phyloP scores from a whole-genome alignment of 92 coral and sea anemone genomes.

The Phenganax subtilis region DNA sequence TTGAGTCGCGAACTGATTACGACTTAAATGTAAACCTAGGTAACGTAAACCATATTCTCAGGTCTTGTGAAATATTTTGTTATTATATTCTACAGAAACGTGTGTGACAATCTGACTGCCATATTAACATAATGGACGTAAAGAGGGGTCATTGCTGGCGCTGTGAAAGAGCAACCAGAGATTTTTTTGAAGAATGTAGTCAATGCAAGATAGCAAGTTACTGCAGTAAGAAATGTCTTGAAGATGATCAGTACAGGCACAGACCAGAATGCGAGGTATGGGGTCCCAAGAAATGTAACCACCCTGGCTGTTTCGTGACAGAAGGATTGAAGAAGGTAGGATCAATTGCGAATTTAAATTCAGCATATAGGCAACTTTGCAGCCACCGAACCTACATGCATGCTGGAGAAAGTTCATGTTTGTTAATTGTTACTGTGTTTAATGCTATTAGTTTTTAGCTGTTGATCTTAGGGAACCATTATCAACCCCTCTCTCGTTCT shows the following conservation, averaged over 20 bases:
- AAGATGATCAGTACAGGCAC: constrained; percentile 1
- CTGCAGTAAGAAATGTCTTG: constrained; percentile 6
- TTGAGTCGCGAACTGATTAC: too few relatives aligned
- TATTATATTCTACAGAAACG: constrained; percentile 6
- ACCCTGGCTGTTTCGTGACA: constrained; percentile 8
- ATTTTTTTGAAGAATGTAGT: constrained; percentile 9
- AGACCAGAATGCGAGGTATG: constrained; percentile 2
- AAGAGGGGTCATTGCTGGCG: constrained; percentile 1
- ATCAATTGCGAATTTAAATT: not conserved
- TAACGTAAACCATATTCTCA: not conserved
- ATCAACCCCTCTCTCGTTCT: too few relatives aligned
- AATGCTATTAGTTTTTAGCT: too few relatives aligned
- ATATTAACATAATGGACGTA: constrained; percentile 6
- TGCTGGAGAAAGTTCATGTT: too few relatives aligned
- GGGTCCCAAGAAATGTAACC: constrained; percentile 8
- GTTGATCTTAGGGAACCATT: too few relatives aligned
- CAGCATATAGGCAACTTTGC: too few relatives aligned
- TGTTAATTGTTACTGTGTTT: too few relatives aligned
- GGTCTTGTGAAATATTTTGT: not conserved
- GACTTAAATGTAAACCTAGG: not conserved
- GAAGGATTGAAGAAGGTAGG: not conserved
- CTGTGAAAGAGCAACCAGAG: constrained; percentile 10
- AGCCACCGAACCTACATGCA: too few relatives aligned
- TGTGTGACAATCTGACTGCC: constrained; percentile 2
- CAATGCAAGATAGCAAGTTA: constrained; percentile 1